Evolutionary conservation across 2,888 invertebrate species (phyloP), one percentile per base, ranked within the genome.

Genomic region (Volucella bombylans): DNA sequence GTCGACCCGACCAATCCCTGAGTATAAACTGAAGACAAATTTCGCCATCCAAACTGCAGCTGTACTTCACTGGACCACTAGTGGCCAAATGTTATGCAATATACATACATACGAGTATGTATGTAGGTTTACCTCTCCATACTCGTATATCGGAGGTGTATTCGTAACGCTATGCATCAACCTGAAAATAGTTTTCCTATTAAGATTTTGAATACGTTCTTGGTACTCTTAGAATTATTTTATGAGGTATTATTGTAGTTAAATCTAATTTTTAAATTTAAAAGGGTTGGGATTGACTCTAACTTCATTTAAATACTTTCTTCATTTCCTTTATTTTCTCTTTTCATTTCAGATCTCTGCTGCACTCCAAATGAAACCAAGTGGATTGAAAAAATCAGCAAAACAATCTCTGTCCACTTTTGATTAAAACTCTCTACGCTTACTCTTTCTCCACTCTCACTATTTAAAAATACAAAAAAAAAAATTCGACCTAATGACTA

Each of bases 401-500:
- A 67, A 18, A 18, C 38, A 61, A 18, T 64, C 64, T 43, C 8
- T 59, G 15, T n/a, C 11, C 43, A 64, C 43, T 38, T 55, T 61
- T 23, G 38, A 57, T 14, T 23, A 12, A 11, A n/a, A 10, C 23
- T 59, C 23, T 59, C 39, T 59, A 8, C 57, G n/a, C 8, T 23
- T 49, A 52, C 54, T 57, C 55, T 41, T 18, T 65, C 49, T 62
- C 88, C 71, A 38, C 62, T 50, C 55, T 74, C 79, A 62, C 65
- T 82, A 86, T 87, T 82, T 64, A 77, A 64, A 59, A 59, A 41
- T 39, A 55, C 45, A 8, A 71, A 57, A 38, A 38, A 72, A 49
- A 57, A 47, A 89, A 91, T 18, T 89, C 90, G 91, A 92, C 91
- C 93, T 93, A 92, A 95, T 95, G 95, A 95, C 95, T 93, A 95